phyloP scores from a whole-genome alignment of 2,888 invertebrate genomes.

The Scotopteryx bipunctaria region DNA sequence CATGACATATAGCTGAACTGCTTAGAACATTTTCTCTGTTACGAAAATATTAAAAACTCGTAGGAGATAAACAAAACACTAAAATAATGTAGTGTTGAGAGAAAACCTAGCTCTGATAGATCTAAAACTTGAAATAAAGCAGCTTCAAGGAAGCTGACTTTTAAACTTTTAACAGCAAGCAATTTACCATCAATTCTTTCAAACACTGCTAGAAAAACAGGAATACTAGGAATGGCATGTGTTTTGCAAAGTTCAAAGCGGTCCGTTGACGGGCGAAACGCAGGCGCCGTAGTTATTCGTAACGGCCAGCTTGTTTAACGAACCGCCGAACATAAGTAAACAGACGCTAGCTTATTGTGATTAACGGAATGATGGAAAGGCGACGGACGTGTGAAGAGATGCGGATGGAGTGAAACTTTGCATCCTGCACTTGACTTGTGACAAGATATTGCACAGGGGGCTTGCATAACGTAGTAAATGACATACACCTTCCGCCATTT shows the following conservation, averaged over 20 bases:
- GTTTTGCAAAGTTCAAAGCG: constrained; percentile 45
- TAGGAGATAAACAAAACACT: too few species aligned
- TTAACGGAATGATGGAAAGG: constrained; percentile 3
- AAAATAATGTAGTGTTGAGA: too few species aligned
- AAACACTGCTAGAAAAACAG: constrained; percentile 22
- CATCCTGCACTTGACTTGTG: constrained; percentile 6
- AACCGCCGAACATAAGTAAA: constrained; percentile 33
- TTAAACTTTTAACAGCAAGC: constrained; percentile 16
- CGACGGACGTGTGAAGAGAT: neutral
- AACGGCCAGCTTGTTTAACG: constrained; percentile 34
- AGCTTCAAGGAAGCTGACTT: constrained; percentile 13
- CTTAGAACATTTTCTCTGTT: too few species aligned
- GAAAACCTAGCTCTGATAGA: neutral
- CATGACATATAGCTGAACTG: too few species aligned
- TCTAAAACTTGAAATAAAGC: neutral
- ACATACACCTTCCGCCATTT: constrained; percentile 16
- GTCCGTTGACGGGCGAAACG: constrained; percentile 42
- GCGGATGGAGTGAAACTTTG: constrained; percentile 4
- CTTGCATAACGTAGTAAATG: constrained; percentile 11
- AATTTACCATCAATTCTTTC: constrained; percentile 24
- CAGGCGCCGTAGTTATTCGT: constrained; percentile 35
- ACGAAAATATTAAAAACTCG: too few species aligned
- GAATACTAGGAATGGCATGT: constrained; percentile 24
- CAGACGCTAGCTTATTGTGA: constrained; percentile 14
- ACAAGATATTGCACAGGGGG: neutral